Base-by-base conservation (phyloP, 2,888 invertebrate species). In the Agrypnus murinus region DNA sequence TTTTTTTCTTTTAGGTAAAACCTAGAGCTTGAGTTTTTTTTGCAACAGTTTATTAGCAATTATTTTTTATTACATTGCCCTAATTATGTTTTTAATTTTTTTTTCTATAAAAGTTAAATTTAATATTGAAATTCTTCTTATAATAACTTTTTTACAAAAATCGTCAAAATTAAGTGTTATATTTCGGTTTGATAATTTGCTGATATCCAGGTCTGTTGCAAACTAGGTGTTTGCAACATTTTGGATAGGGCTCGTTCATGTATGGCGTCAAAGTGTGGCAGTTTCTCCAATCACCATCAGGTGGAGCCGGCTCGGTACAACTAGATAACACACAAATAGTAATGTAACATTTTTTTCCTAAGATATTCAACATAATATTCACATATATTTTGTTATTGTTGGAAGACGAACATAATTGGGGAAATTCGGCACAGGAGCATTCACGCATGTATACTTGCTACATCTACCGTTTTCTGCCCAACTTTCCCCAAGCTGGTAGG, bases 221-320 rank as follows among this genome's bases (percentile, higher is more conserved):
- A 5, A 46, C 8, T 32, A 62, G 7, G 6, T 62, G 34, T 1
- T 19, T 12, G 12, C 62, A 62, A 9, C 62, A 62, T 17, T 46
- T 62, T 8, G 46, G 62, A 8, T 12, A 62, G 2, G 15, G 5
- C 0, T 31, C 59, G 6, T 40, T 43, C 0, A 43, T 40, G 12
- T 34, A 59, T 2, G 25, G 59, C 0, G 10, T 10, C 1, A 53
- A 14, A 3, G 8, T 1, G 8, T 64, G 38, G 15, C 64, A 64
- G n/a, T 64, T 64, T 36, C 53, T 50, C 8, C 9, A 1, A 17
- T 53, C 64, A 19, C 38, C 25, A 12, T 64, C 64, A 9, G 64
- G 64, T 1, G 62, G 32, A 6, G 4, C 15, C 19, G 48, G 60
- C 9, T 60, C 19, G 15, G 15, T 14, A 40, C 64, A 64, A 4